Percentiles rank a stretch among this genome's conserved stretches.
Conservation (phyloP, 1,140 invertebrate species). For the Heliconius congener region DNA sequence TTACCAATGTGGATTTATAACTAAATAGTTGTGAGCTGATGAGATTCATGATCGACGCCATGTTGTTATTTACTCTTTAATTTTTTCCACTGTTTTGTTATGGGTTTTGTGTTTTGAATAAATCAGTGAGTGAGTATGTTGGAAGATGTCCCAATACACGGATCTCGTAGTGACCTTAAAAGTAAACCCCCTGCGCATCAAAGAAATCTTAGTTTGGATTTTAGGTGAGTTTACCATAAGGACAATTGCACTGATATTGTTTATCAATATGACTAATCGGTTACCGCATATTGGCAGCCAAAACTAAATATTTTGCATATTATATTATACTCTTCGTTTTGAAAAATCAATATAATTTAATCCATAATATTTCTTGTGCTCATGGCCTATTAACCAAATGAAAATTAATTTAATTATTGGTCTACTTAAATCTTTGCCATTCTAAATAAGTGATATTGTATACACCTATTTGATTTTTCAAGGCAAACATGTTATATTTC, state of each 20-base stretch:
- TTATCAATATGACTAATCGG: constrained; percentile 22
- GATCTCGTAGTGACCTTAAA: constrained; percentile 62
- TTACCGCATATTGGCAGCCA: background rate
- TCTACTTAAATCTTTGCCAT: background rate
- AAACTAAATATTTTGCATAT: background rate
- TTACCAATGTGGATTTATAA: background rate
- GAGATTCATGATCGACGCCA: constrained; percentile 60
- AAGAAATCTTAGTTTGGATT: constrained; percentile 74
- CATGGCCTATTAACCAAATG: background rate
- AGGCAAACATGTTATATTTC: background rate
- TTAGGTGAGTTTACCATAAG: constrained; percentile 55
- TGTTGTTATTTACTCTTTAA: constrained; percentile 77
- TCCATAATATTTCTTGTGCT: background rate
- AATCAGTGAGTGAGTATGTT: constrained; percentile 73
- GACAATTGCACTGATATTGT: constrained; percentile 16
- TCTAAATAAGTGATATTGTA: background rate
- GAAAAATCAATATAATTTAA: background rate
- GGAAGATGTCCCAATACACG: constrained; percentile 77
- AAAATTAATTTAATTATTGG: background rate
- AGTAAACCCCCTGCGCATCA: constrained; percentile 64
- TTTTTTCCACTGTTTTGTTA: constrained; percentile 60
- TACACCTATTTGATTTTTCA: background rate
- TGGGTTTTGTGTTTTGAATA: constrained; percentile 68
- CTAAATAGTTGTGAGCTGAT: constrained; percentile 9
- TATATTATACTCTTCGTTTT: background rate